phyloP scores from a whole-genome alignment of 2,113 vertebrate species.

The Rhegmatorhina hoffmannsi region DNA sequence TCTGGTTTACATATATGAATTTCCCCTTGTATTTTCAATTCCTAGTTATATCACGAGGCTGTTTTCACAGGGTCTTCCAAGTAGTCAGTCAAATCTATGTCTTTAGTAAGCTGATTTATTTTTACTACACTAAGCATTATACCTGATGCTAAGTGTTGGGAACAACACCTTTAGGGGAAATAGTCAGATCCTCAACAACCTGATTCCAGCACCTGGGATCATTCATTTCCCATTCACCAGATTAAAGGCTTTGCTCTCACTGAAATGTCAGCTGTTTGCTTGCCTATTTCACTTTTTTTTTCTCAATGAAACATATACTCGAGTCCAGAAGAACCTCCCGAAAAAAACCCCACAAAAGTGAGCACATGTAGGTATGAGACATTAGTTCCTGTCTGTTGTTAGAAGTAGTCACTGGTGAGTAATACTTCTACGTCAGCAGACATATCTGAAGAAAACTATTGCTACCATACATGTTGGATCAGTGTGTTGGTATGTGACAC shows the following conservation, averaged over 20 bases:
- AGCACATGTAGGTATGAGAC: neutral
- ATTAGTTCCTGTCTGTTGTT: neutral
- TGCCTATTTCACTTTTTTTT: neutral
- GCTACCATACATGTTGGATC: neutral
- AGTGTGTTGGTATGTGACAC: neutral
- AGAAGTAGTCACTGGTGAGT: neutral
- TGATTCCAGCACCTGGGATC: neutral
- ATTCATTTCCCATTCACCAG: neutral
- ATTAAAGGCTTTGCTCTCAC: neutral
- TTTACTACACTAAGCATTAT: neutral
- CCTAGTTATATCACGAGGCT: neutral
- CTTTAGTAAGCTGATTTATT: neutral
- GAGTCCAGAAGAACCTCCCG: neutral
- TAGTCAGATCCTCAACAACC: neutral
- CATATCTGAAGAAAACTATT: neutral
- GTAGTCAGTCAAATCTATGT: neutral
- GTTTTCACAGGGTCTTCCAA: neutral
- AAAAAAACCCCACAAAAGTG: neutral
- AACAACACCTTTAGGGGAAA: neutral
- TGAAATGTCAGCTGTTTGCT: neutral
- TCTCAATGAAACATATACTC: neutral
- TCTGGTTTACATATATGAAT: neutral
- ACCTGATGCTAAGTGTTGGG: neutral
- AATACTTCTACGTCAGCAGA: neutral
- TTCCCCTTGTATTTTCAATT: neutral